These are phyloP conservation scores for Sebastes trivittatus DNA, from an alignment of 2,797 vertebrate genomes.

Conservation along the genomic window DNA sequence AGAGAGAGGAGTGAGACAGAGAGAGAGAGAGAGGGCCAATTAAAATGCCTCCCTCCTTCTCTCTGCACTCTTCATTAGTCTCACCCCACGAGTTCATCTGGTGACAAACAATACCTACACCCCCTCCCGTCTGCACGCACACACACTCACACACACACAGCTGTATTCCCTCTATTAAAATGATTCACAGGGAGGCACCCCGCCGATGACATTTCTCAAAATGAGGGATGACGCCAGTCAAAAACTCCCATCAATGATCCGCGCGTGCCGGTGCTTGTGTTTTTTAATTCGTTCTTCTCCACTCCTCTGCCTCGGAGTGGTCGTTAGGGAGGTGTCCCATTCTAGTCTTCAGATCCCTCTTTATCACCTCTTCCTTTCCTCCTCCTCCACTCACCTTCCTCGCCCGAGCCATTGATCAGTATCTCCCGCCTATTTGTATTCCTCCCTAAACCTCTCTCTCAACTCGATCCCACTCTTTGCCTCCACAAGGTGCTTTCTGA, in stretches of 20 bases:
- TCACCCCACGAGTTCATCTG: slow-evolving; percentile 78
- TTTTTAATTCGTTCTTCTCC: slow-evolving; percentile 48
- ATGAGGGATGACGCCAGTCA: slow-evolving; percentile 77
- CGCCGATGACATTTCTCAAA: slow-evolving; percentile 74
- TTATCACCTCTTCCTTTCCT: slow-evolving; percentile 32
- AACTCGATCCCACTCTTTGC: slow-evolving; percentile 25
- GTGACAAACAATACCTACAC: slow-evolving; percentile 79
- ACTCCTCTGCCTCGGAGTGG: slow-evolving; percentile 26
- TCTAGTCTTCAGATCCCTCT: slow-evolving; percentile 42
- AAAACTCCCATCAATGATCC: slow-evolving; percentile 63
- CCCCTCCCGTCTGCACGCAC: slow-evolving; percentile 46
- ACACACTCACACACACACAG: slow-evolving; percentile 55
- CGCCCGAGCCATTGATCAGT: slow-evolving; percentile 59
- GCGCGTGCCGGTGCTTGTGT: slow-evolving; percentile 27
- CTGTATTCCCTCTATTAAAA: slow-evolving; percentile 77
- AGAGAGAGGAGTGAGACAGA: slow-evolving; percentile 15
- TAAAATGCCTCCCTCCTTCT: slow-evolving; percentile 79
- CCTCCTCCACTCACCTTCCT: slow-evolving; percentile 21
- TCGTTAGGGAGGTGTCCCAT: slow-evolving; percentile 48
- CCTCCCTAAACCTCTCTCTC: slow-evolving; percentile 55
- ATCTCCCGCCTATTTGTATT: slow-evolving; percentile 66
- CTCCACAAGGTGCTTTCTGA: slow-evolving; percentile 33
- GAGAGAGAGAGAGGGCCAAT: slow-evolving; percentile 62
- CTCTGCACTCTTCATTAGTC: slow-evolving; percentile 79
- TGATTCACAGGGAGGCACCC: slow-evolving; percentile 76